Percentiles rank a stretch among this genome's conserved stretches.
phyloP scores from a whole-genome alignment of 2,888 invertebrate genomes.

The Cryptophagus acutangulus region DNA sequence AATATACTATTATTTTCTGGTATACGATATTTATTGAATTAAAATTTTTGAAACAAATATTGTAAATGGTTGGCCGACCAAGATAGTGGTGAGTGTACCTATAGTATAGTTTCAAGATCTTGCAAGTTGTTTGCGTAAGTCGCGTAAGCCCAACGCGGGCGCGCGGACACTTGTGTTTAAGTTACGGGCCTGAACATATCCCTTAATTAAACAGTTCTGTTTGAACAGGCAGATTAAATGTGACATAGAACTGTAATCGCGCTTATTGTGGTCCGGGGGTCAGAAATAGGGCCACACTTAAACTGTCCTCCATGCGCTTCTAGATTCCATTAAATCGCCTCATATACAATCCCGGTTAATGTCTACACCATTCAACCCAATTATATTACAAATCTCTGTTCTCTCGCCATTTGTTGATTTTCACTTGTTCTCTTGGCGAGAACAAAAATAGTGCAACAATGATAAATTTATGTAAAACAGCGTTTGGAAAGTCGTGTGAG shows the following conservation, averaged over 20 bases:
- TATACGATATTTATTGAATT: too few species aligned
- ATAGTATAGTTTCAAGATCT: too few species aligned
- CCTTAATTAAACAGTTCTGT: conserved; percentile 52
- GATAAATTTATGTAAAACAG: too few species aligned
- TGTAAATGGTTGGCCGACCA: too few species aligned
- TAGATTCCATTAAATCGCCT: conserved; percentile 25
- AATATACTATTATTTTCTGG: too few species aligned
- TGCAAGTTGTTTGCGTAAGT: conserved; percentile 37
- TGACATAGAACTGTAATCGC: conserved; percentile 51
- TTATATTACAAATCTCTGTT: too few species aligned
- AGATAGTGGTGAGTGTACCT: too few species aligned
- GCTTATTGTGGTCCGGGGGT: conserved; percentile 48
- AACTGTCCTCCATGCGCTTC: conserved; percentile 22
- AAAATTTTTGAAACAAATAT: too few species aligned
- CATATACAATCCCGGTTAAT: conserved; percentile 15
- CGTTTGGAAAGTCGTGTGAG: conserved; percentile 5
- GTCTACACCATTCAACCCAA: too few species aligned
- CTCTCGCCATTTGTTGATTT: too few species aligned
- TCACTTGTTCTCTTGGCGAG: too few species aligned
- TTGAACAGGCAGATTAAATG: conserved; percentile 52
- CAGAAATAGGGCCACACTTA: conserved; percentile 26
- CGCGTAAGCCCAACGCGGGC: conserved; percentile 35
- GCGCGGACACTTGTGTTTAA: conserved; percentile 51
- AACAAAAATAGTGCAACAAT: too few species aligned
- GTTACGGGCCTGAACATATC: conserved; percentile 48